These are phyloP conservation scores for Lithophane leautieri DNA, from an alignment of 2,888 invertebrate species.

Conservation along the genomic window DNA sequence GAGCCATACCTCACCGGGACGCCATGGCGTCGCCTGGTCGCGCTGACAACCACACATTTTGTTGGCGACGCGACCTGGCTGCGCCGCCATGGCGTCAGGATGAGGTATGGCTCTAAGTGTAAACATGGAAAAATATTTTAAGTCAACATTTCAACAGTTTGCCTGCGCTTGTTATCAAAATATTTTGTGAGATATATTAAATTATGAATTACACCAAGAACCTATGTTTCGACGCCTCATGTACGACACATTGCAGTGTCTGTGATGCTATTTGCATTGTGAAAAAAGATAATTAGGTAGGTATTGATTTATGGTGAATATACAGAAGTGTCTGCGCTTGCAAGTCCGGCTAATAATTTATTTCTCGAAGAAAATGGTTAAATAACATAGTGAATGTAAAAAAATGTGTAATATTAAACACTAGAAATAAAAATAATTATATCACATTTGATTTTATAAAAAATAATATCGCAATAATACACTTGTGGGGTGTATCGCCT, in stretches of 20 bases:
- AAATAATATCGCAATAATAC: constrained; percentile 61
- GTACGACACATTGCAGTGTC: constrained; percentile 18
- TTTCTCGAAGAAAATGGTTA: constrained; percentile 36
- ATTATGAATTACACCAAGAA: constrained; percentile 34
- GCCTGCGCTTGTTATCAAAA: constrained; percentile 48
- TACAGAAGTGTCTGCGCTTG: constrained; percentile 34
- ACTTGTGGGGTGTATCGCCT: constrained; percentile 52
- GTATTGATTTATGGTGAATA: constrained; percentile 10
- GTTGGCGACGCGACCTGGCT: not conserved
- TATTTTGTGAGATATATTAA: constrained; percentile 41
- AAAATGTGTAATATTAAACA: constrained; percentile 63
- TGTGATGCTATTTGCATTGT: constrained; percentile 25
- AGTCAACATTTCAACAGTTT: constrained; percentile 47
- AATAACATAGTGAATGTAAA: constrained; percentile 46
- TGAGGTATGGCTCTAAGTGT: constrained; percentile 17
- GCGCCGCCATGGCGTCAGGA: not conserved
- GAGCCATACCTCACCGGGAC: not conserved
- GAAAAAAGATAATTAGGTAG: constrained; percentile 12
- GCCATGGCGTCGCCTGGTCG: not conserved
- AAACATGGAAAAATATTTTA: constrained; percentile 57
- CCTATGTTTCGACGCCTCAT: constrained; percentile 25
- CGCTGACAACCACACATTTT: not conserved
- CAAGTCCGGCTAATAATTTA: constrained; percentile 35
- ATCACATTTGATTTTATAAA: constrained; percentile 76
- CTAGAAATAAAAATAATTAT: constrained; percentile 72